These are phyloP conservation scores for Acrossocheilus fasciatus DNA, from an alignment of 2,797 vertebrate genomes.

Conservation along the genomic window DNA sequence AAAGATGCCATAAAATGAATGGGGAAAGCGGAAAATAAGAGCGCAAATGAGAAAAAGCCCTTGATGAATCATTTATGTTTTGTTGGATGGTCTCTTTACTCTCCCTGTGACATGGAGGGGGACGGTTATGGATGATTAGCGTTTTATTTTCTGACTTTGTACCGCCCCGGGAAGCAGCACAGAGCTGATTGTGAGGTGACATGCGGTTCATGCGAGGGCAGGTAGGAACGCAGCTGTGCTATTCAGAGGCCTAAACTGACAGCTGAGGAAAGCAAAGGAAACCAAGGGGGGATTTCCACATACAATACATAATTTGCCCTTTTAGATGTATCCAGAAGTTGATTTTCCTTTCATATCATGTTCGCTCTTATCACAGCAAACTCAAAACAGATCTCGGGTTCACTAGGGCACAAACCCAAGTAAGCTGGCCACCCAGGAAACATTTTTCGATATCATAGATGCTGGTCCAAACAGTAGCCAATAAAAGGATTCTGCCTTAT, in stretches of 20 bases:
- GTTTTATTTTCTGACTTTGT: slow-evolving; percentile 48
- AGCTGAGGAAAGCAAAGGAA: slow-evolving; percentile 13
- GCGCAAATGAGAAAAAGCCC: slow-evolving; percentile 44
- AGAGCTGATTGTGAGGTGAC: slow-evolving; percentile 38
- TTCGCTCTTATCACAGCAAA: not conserved
- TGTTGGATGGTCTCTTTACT: slow-evolving; percentile 49
- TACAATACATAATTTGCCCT: slow-evolving; percentile 19
- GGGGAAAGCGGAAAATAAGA: slow-evolving; percentile 20
- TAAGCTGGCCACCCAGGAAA: not conserved
- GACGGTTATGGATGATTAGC: slow-evolving; percentile 46
- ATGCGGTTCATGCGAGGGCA: slow-evolving; percentile 30
- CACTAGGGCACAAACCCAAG: not conserved
- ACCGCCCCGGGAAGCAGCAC: slow-evolving; percentile 37
- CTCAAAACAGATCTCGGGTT: not conserved
- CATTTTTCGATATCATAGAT: not conserved
- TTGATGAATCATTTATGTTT: slow-evolving; percentile 62
- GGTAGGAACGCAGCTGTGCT: slow-evolving; percentile 42
- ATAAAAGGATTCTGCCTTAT: not conserved
- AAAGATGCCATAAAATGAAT: slow-evolving; percentile 51
- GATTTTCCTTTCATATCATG: slow-evolving; percentile 1
- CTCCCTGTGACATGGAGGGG: slow-evolving; percentile 28
- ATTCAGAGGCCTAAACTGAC: slow-evolving; percentile 32
- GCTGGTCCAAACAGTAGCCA: not conserved
- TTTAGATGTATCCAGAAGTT: slow-evolving; percentile 9
- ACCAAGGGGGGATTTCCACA: slow-evolving; percentile 20